These are phyloP conservation scores for Colistium nudipinnis DNA, from an alignment of 2,113 vertebrate species.

Conservation along the genomic window DNA sequence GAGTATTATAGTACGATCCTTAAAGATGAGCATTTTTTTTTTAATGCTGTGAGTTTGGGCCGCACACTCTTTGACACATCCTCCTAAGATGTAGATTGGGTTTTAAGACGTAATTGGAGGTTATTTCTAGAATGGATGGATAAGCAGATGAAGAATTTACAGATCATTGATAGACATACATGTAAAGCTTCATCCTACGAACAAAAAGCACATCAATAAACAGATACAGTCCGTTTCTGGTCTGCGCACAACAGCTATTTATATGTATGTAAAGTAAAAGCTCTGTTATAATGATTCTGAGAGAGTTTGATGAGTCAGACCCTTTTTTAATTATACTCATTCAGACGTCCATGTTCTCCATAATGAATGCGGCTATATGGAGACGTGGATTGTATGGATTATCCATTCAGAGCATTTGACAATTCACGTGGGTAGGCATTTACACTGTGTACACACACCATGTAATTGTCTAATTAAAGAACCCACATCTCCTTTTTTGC, in stretches of 20 bases:
- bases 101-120: neutral
- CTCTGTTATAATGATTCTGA: constrained; percentile 38
- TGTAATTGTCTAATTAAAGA: constrained; percentile 54
- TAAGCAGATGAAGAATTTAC: neutral
- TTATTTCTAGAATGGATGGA: neutral
- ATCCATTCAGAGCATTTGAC: constrained; percentile 29
- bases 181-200: neutral
- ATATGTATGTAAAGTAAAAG: constrained; percentile 20
- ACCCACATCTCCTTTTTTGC: neutral
- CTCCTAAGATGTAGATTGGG: too few relatives aligned
- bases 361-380: constrained; percentile 47
- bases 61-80: too few relatives aligned
- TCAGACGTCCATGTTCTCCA: constrained; percentile 51
- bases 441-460: constrained; percentile 42
- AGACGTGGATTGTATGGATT: constrained; percentile 57
- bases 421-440: constrained; percentile 35
- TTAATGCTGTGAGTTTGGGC: too few relatives aligned
- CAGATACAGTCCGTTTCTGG: neutral
- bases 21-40: too few relatives aligned
- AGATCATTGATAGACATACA: neutral
- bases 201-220: neutral
- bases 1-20: too few relatives aligned
- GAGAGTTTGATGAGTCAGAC: constrained; percentile 37
- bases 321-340: constrained; percentile 50
- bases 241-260: constrained; percentile 11